Evolutionary conservation across 2,888 invertebrate species (phyloP).

Genomic region (Stenolophus ochropezus): DNA sequence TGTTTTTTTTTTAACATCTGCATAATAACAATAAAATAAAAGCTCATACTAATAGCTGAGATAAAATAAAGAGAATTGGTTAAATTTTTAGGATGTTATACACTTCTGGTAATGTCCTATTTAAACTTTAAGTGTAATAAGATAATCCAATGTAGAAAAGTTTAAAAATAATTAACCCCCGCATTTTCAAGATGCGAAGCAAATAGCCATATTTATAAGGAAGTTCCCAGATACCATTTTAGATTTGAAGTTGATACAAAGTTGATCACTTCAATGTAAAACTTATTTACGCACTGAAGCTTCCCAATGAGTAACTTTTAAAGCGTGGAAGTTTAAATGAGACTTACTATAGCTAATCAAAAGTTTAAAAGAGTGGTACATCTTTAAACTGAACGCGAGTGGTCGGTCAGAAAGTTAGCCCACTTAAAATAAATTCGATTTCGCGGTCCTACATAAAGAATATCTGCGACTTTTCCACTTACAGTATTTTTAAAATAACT

Average conservation of each 20-base stretch:
- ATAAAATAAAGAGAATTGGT: too few species aligned
- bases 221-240: slow-evolving; percentile 43
- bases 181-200: not conserved
- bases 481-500: not conserved
- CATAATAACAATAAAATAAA: too few species aligned
- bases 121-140: too few species aligned
- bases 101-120: too few species aligned
- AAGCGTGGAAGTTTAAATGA: slow-evolving; percentile 38
- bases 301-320: slow-evolving; percentile 46
- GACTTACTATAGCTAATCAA: slow-evolving; percentile 42
- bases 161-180: slow-evolving; percentile 2
- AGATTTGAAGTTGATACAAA: slow-evolving; percentile 17
- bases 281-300: slow-evolving; percentile 48
- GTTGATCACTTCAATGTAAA: slow-evolving; percentile 46
- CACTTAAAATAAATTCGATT: slow-evolving; percentile 43
- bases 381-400: slow-evolving; percentile 34
- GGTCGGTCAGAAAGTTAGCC: slow-evolving; percentile 43
- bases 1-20: too few species aligned
- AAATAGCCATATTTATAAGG: slow-evolving; percentile 15
- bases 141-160: not conserved
- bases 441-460: not conserved
- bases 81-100: too few species aligned
- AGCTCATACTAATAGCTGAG: too few species aligned
- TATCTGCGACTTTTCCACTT: not conserved
- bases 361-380: slow-evolving; percentile 43